Evolutionary conservation across 2,113 vertebrate genomes (phyloP), one percentile per base, ranked within the genome.

Genomic region (Sinocyclocheilus grahami): DNA sequence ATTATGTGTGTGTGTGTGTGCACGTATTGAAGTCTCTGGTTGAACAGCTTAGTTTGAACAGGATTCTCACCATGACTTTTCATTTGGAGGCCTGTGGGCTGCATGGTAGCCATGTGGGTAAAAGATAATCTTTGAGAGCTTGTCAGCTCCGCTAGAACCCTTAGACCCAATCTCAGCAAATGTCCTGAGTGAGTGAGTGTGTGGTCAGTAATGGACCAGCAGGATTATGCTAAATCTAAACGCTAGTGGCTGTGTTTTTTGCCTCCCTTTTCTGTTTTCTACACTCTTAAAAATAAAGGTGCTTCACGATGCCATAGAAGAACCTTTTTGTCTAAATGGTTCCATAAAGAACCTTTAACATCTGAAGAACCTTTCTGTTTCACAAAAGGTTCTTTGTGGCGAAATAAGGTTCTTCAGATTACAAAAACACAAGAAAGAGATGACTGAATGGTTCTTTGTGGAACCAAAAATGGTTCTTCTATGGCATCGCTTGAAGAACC

Each of bases 1-100:
- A 75, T 2, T 83, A 5, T 7, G 39, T 39, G 39, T 39, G 39
- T 39, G 39, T 48, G 27, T 74, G 30, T 27, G 60, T 51, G 67
- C 16, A 16, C 48, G 2, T 48, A 30, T 74, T 53, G 24, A 18
- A 78, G 39, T 14, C 12, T 24, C 87, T 87, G 79, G 88, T 92
- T 87, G 4, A 67, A 91, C 93, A 93, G 91, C 93, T 94, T 92
- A 92, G 91, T 94, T 93, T 94, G 91, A 88, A 91, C 89, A 16
- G 92, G 90, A 91, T 90, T 88, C 86, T 84, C 88, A 89, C 92
- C 81, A 67, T 92, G 93, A 91, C 91, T 91, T 93, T 89, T 72
- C 81, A 82, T 85, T 22, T 82, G 72, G 83, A 87, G 82, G 72
- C 90, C 69, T 2, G 8, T 75, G 84, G 39, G 46, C 84, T 67